A percentile compares a stretch with the other conserved stretches of the same genome.
phyloP scores from a whole-genome alignment of 2,113 vertebrate species.

The Galbula dea region DNA sequence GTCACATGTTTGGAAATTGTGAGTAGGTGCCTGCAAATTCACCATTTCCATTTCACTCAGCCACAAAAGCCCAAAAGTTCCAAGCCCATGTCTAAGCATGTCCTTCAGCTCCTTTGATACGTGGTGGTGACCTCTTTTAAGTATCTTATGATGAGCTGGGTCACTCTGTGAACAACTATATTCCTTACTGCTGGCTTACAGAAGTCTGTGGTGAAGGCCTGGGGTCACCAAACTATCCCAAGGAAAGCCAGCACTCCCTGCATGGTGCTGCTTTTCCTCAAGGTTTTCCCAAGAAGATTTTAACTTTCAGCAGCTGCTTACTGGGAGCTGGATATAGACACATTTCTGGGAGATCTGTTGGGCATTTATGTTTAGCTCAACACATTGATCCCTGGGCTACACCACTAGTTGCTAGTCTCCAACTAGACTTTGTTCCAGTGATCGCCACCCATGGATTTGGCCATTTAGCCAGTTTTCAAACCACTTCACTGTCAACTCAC shows the following conservation, averaged over 20 bases:
- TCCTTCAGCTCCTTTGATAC: not conserved
- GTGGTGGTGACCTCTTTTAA: not conserved
- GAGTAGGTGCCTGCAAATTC: not conserved
- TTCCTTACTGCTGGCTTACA: not conserved
- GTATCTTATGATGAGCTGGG: not conserved
- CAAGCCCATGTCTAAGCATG: not conserved
- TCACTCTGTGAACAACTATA: not conserved
- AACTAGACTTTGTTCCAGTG: not conserved
- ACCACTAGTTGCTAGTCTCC: not conserved
- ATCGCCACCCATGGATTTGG: not conserved
- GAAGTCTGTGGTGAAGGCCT: not conserved
- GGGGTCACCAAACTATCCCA: not conserved
- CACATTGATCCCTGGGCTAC: not conserved
- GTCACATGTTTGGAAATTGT: slow-evolving; percentile 15
- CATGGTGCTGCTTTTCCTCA: not conserved
- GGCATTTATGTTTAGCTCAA: not conserved
- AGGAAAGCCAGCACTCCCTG: not conserved
- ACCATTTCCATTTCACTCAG: not conserved
- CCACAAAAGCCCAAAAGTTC: not conserved
- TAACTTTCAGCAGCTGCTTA: not conserved
- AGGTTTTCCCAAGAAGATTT: not conserved
- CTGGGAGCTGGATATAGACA: not conserved
- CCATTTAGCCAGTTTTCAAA: not conserved
- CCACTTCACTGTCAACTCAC: not conserved
- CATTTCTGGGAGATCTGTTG: not conserved